These are phyloP conservation scores for Tupaia tana DNA, from an alignment of 2,113 vertebrate species.

Conservation along the genomic window DNA sequence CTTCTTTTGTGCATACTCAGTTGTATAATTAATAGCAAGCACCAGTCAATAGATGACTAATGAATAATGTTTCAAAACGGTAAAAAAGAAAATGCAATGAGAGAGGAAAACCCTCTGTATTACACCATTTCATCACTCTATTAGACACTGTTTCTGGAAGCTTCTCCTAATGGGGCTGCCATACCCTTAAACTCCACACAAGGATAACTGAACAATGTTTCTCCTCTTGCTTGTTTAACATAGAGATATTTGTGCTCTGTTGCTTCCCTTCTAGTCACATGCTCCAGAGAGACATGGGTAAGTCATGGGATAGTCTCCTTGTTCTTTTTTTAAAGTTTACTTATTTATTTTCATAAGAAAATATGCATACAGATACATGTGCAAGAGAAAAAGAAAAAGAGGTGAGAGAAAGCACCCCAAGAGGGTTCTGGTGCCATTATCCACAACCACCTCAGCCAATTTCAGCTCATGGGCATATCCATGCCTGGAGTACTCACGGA, in stretches of 20 bases:
- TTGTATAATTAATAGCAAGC: neutral
- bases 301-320: neutral
- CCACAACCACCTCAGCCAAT: too few relatives aligned
- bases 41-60: neutral
- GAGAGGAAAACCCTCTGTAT: neutral
- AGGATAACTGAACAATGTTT: neutral
- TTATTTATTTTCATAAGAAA: too few relatives aligned
- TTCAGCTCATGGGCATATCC: too few relatives aligned
- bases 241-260: neutral
- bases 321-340: neutral
- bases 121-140: neutral
- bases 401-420: too few relatives aligned
- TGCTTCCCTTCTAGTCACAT: neutral
- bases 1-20: neutral
- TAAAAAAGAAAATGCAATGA: neutral
- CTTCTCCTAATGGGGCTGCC: neutral
- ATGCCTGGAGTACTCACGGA: too few relatives aligned
- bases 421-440: too few relatives aligned
- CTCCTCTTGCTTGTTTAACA: neutral
- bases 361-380: too few relatives aligned
- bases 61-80: neutral
- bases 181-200: neutral
- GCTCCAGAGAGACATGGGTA: neutral
- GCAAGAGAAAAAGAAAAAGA: too few relatives aligned
- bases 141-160: neutral